A percentile compares a stretch with the other conserved stretches of the same genome.
Conservation (phyloP, 1,140 invertebrate genomes). For the Saccostrea glomerata region DNA sequence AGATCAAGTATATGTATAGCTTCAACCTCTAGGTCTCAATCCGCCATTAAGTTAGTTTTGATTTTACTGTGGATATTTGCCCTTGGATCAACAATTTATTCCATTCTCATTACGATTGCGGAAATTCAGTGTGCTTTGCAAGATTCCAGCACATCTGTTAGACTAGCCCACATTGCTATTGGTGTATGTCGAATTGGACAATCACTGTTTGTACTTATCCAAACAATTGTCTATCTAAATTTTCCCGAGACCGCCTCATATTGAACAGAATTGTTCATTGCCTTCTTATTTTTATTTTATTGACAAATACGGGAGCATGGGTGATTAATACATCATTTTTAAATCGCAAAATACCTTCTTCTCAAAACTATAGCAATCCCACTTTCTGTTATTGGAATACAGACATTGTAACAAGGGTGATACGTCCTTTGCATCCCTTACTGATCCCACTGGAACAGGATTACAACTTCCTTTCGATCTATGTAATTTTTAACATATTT, state of each 20-base stretch:
- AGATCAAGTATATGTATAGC: neutral
- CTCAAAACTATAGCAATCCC: neutral
- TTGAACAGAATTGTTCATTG: neutral
- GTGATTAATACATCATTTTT: neutral
- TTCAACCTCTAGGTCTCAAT: neutral
- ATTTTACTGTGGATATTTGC: neutral
- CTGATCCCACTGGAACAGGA: neutral
- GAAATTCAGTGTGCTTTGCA: neutral
- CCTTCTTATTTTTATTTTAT: neutral
- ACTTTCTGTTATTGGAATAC: neutral
- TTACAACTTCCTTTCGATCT: neutral
- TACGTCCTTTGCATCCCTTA: neutral
- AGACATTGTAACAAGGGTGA: neutral
- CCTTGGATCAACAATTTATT: neutral
- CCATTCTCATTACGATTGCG: neutral
- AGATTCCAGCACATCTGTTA: neutral
- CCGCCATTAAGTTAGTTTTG: neutral
- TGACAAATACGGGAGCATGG: constrained; percentile 2
- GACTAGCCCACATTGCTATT: neutral
- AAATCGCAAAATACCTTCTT: neutral
- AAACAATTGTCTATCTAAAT: neutral
- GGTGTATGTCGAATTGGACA: neutral
- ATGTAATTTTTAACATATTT: neutral
- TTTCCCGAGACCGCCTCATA: neutral
- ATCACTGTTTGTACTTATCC: neutral